Conservation (phyloP, 2,797 vertebrate genomes). For the Oophaga sylvatica region DNA sequence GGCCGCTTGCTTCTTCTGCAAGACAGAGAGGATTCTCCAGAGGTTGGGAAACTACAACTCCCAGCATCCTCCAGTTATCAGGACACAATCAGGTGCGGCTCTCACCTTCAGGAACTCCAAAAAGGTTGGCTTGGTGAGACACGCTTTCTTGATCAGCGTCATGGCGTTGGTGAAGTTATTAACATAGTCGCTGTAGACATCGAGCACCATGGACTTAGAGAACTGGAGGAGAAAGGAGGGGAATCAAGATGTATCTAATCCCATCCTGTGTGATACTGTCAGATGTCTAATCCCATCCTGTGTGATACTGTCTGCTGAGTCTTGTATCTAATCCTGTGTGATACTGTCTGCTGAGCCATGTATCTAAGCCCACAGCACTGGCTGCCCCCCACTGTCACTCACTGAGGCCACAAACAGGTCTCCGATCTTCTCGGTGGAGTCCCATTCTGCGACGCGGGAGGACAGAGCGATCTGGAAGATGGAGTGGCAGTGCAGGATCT, state of each 20-base stretch:
- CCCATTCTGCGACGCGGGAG: conserved; percentile 92
- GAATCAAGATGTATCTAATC: not conserved
- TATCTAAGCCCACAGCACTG: not conserved
- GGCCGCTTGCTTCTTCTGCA: conserved; percentile 89
- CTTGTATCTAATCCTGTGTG: not conserved
- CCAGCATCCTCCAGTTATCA: not conserved
- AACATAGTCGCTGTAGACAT: conserved; percentile 94
- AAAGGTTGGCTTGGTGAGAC: conserved; percentile 90
- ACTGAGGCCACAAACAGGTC: conserved; percentile 96
- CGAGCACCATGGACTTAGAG: conserved; percentile 95
- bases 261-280: not conserved
- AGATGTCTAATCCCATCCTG: too few relatives aligned
- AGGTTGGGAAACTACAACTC: not conserved
- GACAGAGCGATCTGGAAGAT: conserved; percentile 95
- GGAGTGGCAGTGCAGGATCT: conserved; percentile 95
- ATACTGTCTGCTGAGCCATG: not conserved
- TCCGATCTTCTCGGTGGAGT: conserved; percentile 87
- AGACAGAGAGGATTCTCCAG: not conserved
- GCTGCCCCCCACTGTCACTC: conserved; percentile 38
- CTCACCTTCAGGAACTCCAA: conserved; percentile 94
- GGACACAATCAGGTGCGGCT: not conserved
- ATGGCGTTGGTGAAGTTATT: conserved; percentile 97
- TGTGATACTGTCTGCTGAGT: not conserved
- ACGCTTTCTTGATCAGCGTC: conserved; percentile 94
- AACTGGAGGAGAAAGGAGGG: conserved; percentile 77